Percentiles rank a stretch among this genome's conserved stretches.
These are phyloP conservation scores for Astyanax mexicanus DNA, from an alignment of 2,797 vertebrate genomes.

Conservation along the genomic window DNA sequence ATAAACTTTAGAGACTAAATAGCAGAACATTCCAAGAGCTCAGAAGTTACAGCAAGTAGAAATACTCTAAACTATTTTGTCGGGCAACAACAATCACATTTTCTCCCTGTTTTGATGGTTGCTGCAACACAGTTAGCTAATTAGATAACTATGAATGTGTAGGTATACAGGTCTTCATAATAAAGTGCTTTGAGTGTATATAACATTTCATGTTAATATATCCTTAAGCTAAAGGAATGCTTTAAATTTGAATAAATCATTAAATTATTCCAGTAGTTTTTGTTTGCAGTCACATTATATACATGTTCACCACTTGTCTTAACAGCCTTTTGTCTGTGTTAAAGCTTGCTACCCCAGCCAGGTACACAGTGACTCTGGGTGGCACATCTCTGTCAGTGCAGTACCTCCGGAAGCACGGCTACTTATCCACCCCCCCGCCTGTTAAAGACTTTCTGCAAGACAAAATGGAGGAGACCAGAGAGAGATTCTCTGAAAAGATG, in stretches of 20 bases:
- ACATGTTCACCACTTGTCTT: not conserved
- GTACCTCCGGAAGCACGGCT: slow-evolving; percentile 89
- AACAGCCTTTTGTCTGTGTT: slow-evolving; percentile 56
- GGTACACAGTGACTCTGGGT: slow-evolving; percentile 92
- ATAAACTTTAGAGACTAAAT: too few relatives aligned
- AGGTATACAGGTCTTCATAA: too few relatives aligned
- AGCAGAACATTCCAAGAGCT: too few relatives aligned
- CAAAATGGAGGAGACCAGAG: slow-evolving; percentile 95
- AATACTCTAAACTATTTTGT: too few relatives aligned
- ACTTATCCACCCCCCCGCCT: slow-evolving; percentile 91
- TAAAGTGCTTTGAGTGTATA: too few relatives aligned
- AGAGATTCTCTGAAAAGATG: slow-evolving; percentile 89
- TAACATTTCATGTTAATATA: too few relatives aligned
- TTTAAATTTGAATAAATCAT: too few relatives aligned
- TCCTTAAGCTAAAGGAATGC: not conserved
- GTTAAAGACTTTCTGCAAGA: slow-evolving; percentile 95
- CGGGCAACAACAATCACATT: too few relatives aligned
- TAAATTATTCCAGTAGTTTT: not conserved
- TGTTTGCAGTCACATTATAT: not conserved
- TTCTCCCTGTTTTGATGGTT: too few relatives aligned
- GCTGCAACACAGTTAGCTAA: too few relatives aligned
- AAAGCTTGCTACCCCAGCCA: slow-evolving; percentile 91
- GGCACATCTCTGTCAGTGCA: slow-evolving; percentile 92
- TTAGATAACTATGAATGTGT: too few relatives aligned
- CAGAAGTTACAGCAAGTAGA: too few relatives aligned